These are phyloP conservation scores for Megathymus violae DNA, from an alignment of 1,140 invertebrate genomes.

Conservation along the genomic window DNA sequence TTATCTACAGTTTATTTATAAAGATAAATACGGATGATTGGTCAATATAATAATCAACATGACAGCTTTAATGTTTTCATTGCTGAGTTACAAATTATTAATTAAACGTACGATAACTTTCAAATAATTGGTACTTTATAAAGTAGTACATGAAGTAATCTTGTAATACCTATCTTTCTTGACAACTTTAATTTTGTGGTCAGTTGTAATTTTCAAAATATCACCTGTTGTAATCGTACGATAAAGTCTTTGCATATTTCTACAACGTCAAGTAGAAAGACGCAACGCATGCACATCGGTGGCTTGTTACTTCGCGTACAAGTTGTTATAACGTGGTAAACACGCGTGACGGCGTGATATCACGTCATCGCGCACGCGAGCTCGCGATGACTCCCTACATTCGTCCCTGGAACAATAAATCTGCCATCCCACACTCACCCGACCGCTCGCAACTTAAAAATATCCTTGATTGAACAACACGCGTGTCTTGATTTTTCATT, in stretches of 20 bases:
- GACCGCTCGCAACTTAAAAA: constrained; percentile 35
- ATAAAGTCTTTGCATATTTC: constrained; percentile 47
- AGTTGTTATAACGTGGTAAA: constrained; percentile 74
- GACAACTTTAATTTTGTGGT: no score
- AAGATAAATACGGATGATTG: no score
- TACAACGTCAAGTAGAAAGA: no score
- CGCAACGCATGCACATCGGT: constrained; percentile 55
- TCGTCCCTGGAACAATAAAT: constrained; percentile 67
- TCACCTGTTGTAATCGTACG: neutral
- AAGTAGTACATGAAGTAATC: no score
- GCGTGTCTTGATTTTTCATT: constrained; percentile 15
- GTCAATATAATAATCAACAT: no score
- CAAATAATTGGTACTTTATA: no score
- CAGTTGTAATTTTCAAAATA: no score
- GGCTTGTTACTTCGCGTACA: constrained; percentile 74
- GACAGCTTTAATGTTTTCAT: no score
- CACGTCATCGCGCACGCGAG: constrained; percentile 75
- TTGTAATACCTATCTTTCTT: no score
- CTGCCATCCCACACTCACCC: constrained; percentile 51
- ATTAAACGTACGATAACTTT: no score
- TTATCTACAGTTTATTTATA: no score
- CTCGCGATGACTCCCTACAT: constrained; percentile 53
- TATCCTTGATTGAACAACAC: constrained; percentile 32
- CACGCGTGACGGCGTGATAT: constrained; percentile 76
- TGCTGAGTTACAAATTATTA: no score